phyloP scores from a whole-genome alignment of 1,140 invertebrate genomes.

The Drosophila tropicalis region DNA sequence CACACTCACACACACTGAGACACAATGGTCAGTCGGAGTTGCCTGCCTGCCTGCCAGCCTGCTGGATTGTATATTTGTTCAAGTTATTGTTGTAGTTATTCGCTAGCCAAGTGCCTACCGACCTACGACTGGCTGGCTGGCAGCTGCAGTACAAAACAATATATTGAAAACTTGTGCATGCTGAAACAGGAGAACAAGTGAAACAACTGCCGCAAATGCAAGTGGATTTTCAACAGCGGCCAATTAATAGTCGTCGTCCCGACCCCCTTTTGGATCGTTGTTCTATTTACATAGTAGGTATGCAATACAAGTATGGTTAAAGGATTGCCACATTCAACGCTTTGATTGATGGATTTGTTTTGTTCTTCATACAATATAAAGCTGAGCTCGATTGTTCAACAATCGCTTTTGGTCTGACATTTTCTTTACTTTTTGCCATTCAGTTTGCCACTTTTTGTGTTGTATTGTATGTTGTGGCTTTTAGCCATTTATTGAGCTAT shows the following conservation, averaged over 20 bases:
- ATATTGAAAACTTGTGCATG: conserved; percentile 45
- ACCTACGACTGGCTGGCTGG: background rate
- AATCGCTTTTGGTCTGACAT: conserved; percentile 10
- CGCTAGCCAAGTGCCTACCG: conserved; percentile 31
- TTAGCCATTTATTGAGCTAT: conserved; percentile 54
- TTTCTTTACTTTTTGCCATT: conserved; percentile 4
- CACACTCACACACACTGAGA: conserved; percentile 23
- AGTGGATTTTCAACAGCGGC: conserved; percentile 20
- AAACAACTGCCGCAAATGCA: conserved; percentile 19
- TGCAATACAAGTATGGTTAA: conserved; percentile 41
- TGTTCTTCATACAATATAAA: conserved; percentile 34
- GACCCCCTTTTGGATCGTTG: background rate
- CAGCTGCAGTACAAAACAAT: conserved; percentile 39
- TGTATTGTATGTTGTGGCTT: conserved; percentile 9
- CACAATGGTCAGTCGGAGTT: conserved; percentile 51
- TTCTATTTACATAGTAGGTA: background rate
- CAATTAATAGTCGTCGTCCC: conserved; percentile 40
- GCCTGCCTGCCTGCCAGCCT: conserved; percentile 16
- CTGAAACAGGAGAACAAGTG: conserved; percentile 12
- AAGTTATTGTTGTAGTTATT: conserved; percentile 67
- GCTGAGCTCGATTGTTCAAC: conserved; percentile 15
- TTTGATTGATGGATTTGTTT: conserved; percentile 55
- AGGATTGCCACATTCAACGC: conserved; percentile 53
- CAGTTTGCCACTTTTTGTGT: background rate
- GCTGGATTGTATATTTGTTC: conserved; percentile 57